Evolutionary conservation across 1,140 invertebrate genomes (phyloP).

Genomic region (Limonius californicus): DNA sequence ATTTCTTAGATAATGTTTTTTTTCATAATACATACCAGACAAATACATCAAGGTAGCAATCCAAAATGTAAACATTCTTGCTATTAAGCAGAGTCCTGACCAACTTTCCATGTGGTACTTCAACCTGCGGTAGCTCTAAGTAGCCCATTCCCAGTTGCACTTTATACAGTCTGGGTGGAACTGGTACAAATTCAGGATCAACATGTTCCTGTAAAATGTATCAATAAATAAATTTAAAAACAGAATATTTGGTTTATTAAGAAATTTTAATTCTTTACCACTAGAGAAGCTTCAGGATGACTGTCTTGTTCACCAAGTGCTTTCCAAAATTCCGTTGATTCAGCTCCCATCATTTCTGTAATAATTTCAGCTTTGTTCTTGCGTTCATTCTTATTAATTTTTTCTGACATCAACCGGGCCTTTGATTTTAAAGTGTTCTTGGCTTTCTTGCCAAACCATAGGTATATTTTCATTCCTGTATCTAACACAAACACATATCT

Average conservation of each 20-base stretch:
- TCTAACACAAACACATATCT: constrained; percentile 94
- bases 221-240: too few relatives aligned
- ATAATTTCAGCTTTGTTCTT: constrained; percentile 93
- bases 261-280: too few relatives aligned
- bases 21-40: constrained; percentile 78
- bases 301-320: constrained; percentile 58
- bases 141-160: constrained; percentile 98
- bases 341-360: constrained; percentile 76
- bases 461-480: constrained; percentile 78
- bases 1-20: too few relatives aligned
- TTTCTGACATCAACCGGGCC: constrained; percentile 91
- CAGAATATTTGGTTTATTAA: too few relatives aligned
- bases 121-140: constrained; percentile 94
- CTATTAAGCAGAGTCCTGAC: constrained; percentile 76
- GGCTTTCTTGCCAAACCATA: constrained; percentile 90
- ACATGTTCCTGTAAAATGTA: constrained; percentile 73
- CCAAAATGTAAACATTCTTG: constrained; percentile 95
- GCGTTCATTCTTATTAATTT: constrained; percentile 98
- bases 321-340: constrained; percentile 83
- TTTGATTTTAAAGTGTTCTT: constrained; percentile 96
- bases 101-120: constrained; percentile 73
- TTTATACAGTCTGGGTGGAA: constrained; percentile 83
- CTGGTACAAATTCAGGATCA: constrained; percentile 69
- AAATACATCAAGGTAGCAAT: constrained; percentile 95
- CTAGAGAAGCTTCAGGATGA: too few relatives aligned